phyloP scores from a whole-genome alignment of 1,140 invertebrate species.

The Macrostomum lignano region DNA sequence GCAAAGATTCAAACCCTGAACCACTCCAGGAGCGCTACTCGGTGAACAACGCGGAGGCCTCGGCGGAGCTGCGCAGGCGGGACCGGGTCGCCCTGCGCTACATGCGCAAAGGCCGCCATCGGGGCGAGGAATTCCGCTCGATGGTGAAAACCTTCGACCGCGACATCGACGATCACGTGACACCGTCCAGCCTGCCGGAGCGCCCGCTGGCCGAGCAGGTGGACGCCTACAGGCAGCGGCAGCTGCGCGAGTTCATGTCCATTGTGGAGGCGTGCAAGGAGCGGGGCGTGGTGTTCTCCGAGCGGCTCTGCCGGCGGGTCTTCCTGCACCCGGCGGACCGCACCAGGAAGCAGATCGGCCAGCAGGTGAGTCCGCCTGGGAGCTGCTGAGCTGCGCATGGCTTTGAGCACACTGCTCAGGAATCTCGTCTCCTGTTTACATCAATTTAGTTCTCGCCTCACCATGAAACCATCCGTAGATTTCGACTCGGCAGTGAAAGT shows the following conservation, averaged over 20 bases:
- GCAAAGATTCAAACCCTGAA: too few relatives aligned
- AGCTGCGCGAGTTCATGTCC: slow-evolving; percentile 16
- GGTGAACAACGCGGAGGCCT: too few relatives aligned
- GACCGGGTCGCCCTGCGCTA: slow-evolving; percentile 6
- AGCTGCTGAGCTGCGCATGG: background rate
- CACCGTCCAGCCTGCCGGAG: slow-evolving; percentile 14
- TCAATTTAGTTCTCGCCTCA: too few relatives aligned
- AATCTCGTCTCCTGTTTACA: too few relatives aligned
- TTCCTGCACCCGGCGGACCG: background rate
- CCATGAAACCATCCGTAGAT: too few relatives aligned
- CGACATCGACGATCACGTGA: slow-evolving; percentile 18
- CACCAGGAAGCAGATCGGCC: background rate
- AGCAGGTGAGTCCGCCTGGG: background rate
- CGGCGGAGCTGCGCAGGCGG: slow-evolving; percentile 14
- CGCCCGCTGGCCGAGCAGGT: slow-evolving; percentile 13
- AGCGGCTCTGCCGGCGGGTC: too few relatives aligned
- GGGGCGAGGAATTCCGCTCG: slow-evolving; percentile 10
- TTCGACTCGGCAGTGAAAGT: too few relatives aligned
- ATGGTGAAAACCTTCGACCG: slow-evolving; percentile 16
- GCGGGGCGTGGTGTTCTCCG: slow-evolving; percentile 11
- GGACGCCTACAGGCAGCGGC: slow-evolving; percentile 14
- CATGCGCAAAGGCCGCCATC: slow-evolving; percentile 5
- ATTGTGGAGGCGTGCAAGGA: slow-evolving; percentile 13
- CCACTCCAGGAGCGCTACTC: too few relatives aligned
- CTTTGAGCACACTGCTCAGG: too few relatives aligned